These are phyloP conservation scores for Cryptocephalus primarius DNA, from an alignment of 2,888 invertebrate species.

Conservation along the genomic window DNA sequence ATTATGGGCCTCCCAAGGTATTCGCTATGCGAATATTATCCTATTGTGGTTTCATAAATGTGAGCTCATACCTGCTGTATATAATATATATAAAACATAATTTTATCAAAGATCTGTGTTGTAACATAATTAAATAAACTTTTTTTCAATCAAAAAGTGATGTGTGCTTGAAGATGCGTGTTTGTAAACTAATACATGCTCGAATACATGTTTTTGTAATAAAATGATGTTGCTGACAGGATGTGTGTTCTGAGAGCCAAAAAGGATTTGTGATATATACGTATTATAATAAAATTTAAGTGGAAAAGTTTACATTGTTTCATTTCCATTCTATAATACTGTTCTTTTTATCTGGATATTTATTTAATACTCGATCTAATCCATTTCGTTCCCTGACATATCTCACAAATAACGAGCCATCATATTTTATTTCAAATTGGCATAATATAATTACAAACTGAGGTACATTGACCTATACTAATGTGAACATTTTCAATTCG, in stretches of 20 bases:
- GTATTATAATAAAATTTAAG: conserved; percentile 45
- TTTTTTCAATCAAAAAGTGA: conserved; percentile 29
- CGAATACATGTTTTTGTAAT: conserved; percentile 23
- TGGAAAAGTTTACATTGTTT: conserved; percentile 26
- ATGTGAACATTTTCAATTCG: no score
- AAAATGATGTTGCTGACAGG: conserved; percentile 39
- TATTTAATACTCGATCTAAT: no score
- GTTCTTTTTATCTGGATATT: not conserved
- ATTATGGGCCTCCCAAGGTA: conserved; percentile 17
- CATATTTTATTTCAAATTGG: no score
- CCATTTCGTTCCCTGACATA: no score
- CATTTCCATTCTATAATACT: conserved; percentile 16
- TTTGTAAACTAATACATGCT: conserved; percentile 28
- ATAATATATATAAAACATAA: conserved; percentile 25
- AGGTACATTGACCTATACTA: no score
- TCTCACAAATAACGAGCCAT: no score
- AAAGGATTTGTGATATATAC: conserved; percentile 65
- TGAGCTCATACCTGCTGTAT: conserved; percentile 34
- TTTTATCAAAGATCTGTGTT: conserved; percentile 36
- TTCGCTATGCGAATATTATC: conserved; percentile 19
- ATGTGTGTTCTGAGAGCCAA: conserved; percentile 60
- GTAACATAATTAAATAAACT: conserved; percentile 25
- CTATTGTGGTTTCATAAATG: conserved; percentile 21
- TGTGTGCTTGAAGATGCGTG: conserved; percentile 30
- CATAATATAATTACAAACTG: no score